Base-by-base conservation (phyloP, 2,113 vertebrate genomes). In the Pseudopipra pipra region DNA sequence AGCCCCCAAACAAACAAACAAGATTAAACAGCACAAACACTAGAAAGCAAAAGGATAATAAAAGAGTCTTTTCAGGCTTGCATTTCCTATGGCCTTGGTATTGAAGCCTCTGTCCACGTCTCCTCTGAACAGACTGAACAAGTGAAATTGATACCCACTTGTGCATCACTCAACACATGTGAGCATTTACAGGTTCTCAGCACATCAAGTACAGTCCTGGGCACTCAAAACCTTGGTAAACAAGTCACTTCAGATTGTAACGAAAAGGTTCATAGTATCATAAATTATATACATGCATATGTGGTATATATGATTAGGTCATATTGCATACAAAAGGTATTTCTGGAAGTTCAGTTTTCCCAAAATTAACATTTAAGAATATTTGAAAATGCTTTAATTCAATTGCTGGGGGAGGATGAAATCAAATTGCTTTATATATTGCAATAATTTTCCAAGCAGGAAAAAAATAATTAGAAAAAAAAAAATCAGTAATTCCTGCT, bases 41-140 rank as follows among this genome's bases (percentile, higher is more conserved):
- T 20, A 85, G 28, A 71, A 89, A 11, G 18, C 13, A 83, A 73
- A 55, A 67, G 7, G 14, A 67, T 94, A 89, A 33, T 5, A 49
- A 30, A 12, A 11, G 1, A 22, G 1, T 8, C 35, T 80, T 86
- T 77, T 16, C 43, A 80, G 23, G 33, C 14, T 67, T 77, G 46
- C 46, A 5, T 62, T 90, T 92, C 23, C 35, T n/a, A 8, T 21
- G 33, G 65, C 16, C 27, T 35, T 85, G 18, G 12, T 16, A 27
- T 39, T 51, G 35, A 81, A 75, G 4, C 6, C 6, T 55, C 71
- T 68, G 35, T 7, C 35, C 0, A 0, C 7, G 9, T 82, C 43
- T 85, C 25, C 49, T 41, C 30, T 59, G 56, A 72, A 28, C 33
- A 44, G 54, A 24, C 67, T 22, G 30, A 66, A 37, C 30, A 65